phyloP scores from a whole-genome alignment of 2,113 vertebrate genomes.

The Amphiprion percula region DNA sequence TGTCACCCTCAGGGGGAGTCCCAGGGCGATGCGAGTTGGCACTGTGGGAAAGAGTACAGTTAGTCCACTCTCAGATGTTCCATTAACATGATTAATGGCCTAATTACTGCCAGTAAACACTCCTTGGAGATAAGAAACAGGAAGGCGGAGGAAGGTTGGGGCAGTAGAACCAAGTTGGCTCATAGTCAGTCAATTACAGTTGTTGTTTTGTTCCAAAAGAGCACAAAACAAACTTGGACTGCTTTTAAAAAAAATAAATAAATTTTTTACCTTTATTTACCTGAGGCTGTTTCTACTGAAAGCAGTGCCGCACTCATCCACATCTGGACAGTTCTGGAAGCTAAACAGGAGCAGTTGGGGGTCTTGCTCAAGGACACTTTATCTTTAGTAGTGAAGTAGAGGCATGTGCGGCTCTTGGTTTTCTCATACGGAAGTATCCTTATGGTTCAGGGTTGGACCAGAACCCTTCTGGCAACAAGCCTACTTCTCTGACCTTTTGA shows the following conservation, averaged over 20 bases:
- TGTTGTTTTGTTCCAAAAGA: conserved; percentile 15
- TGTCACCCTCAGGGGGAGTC: conserved; percentile 40
- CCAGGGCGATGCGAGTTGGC: conserved; percentile 17
- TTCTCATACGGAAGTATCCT: not conserved
- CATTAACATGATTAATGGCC: conserved; percentile 82
- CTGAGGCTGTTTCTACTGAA: not conserved
- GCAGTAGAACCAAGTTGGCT: conserved; percentile 16
- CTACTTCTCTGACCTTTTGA: not conserved
- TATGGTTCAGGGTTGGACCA: not conserved
- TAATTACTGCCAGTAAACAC: conserved; percentile 78
- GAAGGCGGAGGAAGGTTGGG: conserved; percentile 35
- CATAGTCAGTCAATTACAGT: conserved; percentile 39
- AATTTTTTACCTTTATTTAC: not conserved
- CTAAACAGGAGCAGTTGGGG: not conserved
- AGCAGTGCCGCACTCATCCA: not conserved
- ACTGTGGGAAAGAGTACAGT: conserved; percentile 62
- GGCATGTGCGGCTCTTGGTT: no score
- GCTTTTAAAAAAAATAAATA: no score
- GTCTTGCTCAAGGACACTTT: not conserved
- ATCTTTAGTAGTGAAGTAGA: not conserved
- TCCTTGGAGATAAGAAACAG: conserved; percentile 59
- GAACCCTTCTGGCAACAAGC: not conserved
- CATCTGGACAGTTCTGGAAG: not conserved
- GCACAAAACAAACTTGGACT: not conserved
- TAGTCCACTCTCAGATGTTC: conserved; percentile 65